Base-by-base conservation (phyloP, 2,113 vertebrate species). In the Clinocottus analis region DNA sequence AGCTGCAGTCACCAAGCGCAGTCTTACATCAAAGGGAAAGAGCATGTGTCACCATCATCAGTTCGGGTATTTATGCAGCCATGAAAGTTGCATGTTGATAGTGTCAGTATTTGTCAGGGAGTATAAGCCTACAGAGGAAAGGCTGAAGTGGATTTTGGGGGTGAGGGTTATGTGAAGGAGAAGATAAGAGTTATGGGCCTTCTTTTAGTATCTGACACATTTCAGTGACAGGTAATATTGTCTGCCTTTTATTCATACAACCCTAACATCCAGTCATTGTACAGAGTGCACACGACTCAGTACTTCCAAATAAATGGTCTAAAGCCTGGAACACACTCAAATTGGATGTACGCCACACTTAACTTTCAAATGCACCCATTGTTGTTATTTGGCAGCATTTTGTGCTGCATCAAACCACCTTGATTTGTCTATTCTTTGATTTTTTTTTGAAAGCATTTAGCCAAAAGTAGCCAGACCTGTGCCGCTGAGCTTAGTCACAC, bases 81-180 rank as follows among this genome's bases (percentile, higher is more conserved):
- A 72, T 87, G 80, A 83, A 86, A 85, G 90, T 86, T 80, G 84
- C 83, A 82, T 81, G 69, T 86, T 29, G 89, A 87, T 90, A 88
- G 85, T 86, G 89, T 90, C 86, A 85, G 60, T 68, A 76, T 74
- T n/a, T n/a, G 78, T 55, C 81, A 63, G 87, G 73, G 76, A 77
- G 72, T 84, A 91, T 87, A 85, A 91, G 87, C 64, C 76, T 49
- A 33, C 75, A 73, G 65, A 85, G 86, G 80, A 80, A 75, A 83
- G 78, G 81, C 82, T 82, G 27, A 79, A 80, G 92, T 91, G 82
- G 78, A 91, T 89, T 85, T 88, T 76, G 80, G 70, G n/a, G 56
- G 72, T 43, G 13, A 21, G 21, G 73, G 77, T 61, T 19, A 43
- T 87, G 63, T 74, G 66, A 33, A 79, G 37, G 27, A 27, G 66